phyloP scores from a whole-genome alignment of 2,888 invertebrate genomes.

The Hydrotaea diabolus region DNA sequence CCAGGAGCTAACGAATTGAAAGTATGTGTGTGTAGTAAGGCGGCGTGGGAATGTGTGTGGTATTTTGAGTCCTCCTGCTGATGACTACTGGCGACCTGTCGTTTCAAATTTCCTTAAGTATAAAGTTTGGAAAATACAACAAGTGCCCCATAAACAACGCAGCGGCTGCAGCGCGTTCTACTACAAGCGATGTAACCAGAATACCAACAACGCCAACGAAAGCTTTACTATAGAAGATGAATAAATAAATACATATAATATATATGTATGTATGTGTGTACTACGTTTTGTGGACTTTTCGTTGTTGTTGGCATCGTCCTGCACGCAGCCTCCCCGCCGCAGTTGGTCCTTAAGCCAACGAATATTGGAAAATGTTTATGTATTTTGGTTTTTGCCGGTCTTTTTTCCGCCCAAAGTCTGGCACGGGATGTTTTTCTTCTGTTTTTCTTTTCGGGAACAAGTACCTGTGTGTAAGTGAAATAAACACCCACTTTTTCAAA shows the following conservation, averaged over 20 bases:
- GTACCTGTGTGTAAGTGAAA: constrained; percentile 25
- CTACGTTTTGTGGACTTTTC: too few species aligned
- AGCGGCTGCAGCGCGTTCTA: constrained; percentile 55
- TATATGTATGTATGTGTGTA: neutral
- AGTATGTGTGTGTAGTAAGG: neutral
- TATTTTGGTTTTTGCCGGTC: constrained; percentile 13
- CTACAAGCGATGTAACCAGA: constrained; percentile 55
- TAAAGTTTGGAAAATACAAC: constrained; percentile 74
- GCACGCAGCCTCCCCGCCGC: neutral
- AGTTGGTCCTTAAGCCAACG: neutral
- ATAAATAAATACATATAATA: neutral
- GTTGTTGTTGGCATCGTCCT: too few species aligned
- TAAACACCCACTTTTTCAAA: constrained; percentile 21
- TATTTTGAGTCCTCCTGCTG: constrained; percentile 8
- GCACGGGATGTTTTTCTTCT: neutral
- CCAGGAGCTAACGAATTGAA: neutral
- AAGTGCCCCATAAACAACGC: constrained; percentile 76
- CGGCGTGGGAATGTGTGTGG: neutral
- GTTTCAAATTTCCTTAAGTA: constrained; percentile 75
- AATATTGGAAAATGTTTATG: neutral
- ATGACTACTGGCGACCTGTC: constrained; percentile 69
- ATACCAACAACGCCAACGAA: constrained; percentile 6
- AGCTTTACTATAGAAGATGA: neutral
- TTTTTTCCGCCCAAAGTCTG: neutral
- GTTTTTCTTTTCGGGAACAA: neutral